These are phyloP conservation scores for Erebia epiphron DNA, from an alignment of 2,888 invertebrate genomes.

Conservation along the genomic window DNA sequence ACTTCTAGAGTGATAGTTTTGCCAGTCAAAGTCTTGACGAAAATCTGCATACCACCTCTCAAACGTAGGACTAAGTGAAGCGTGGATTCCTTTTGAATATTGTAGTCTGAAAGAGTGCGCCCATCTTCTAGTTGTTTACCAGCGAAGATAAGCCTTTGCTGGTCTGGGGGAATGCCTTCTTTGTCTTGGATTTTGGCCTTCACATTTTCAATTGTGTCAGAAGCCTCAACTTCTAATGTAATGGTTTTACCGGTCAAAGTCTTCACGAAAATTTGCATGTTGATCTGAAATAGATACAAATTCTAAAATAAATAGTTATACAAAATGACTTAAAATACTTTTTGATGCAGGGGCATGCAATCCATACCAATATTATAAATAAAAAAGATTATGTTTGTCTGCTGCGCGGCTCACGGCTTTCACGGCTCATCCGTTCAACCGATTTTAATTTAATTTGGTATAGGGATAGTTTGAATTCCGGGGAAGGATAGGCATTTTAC, in stretches of 20 bases:
- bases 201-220: conserved; percentile 42
- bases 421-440: too few species aligned
- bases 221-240: conserved; percentile 75
- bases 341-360: too few species aligned
- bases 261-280: conserved; percentile 52
- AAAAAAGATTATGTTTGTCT: too few species aligned
- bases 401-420: too few species aligned
- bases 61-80: conserved; percentile 31
- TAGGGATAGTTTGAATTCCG: too few species aligned
- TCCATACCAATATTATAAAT: too few species aligned
- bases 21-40: conserved; percentile 51
- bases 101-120: conserved; percentile 32
- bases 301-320: neutral
- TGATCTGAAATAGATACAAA: conserved; percentile 32
- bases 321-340: too few species aligned
- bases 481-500: too few species aligned
- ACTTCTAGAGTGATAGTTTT: conserved; percentile 33
- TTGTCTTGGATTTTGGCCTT: conserved; percentile 47
- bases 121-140: conserved; percentile 67
- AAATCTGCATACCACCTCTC: conserved; percentile 51
- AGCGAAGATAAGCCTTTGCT: conserved; percentile 75
- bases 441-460: too few species aligned
- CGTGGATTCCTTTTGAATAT: conserved; percentile 31
- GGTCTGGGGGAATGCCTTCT: conserved; percentile 76
- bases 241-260: conserved; percentile 42